Evolutionary conservation across 2,113 vertebrate species (phyloP).

Genomic region (Danionella cerebrum): DNA sequence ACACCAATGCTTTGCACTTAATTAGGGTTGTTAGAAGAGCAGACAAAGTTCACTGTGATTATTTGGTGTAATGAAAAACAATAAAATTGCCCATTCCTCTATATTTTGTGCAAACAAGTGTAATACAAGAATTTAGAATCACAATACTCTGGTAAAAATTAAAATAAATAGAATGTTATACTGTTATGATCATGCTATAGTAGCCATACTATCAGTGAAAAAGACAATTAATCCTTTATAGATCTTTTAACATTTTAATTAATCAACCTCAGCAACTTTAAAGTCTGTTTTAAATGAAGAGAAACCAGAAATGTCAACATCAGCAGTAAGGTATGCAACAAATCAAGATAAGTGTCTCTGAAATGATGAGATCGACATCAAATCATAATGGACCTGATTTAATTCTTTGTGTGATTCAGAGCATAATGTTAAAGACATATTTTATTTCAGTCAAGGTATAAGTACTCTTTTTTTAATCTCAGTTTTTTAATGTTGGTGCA

Average conservation of each 20-base stretch:
- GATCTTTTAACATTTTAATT: slow-evolving; percentile 7
- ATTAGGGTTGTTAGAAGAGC: neutral
- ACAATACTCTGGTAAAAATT: no score
- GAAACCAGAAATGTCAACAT: neutral
- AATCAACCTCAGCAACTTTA: neutral
- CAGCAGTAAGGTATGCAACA: no score
- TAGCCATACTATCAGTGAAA: neutral
- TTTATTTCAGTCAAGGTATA: no score
- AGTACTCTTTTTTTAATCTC: no score
- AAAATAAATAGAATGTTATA: no score
- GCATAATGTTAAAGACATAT: no score
- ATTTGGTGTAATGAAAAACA: neutral
- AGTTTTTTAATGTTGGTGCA: no score
- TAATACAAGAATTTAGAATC: no score
- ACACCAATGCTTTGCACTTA: neutral
- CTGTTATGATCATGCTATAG: neutral
- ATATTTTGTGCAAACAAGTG: no score
- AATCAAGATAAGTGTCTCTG: no score
- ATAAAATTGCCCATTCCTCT: neutral
- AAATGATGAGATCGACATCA: neutral
- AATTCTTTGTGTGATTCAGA: no score
- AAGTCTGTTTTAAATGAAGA: neutral
- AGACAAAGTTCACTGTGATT: neutral
- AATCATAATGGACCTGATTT: neutral
- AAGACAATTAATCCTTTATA: neutral